Conservation (phyloP, 2,888 invertebrate species). For the Tanytarsus gracilentus region DNA sequence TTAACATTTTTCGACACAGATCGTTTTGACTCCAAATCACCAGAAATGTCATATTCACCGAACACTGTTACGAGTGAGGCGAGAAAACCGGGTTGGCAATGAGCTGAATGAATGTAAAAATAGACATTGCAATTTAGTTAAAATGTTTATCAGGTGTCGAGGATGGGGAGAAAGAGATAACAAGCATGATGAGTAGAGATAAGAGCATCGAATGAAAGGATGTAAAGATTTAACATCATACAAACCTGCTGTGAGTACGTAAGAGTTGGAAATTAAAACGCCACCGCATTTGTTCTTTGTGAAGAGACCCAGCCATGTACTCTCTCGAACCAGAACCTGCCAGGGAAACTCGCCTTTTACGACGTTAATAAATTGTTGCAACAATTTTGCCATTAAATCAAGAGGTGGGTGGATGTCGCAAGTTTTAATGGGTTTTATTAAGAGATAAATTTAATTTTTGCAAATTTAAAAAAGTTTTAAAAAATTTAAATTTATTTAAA, state of each 20-base stretch:
- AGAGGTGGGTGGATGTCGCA: too few species aligned
- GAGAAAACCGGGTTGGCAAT: constrained; percentile 89
- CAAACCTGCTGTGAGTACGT: constrained; percentile 58
- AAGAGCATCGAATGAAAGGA: background rate
- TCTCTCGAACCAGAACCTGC: constrained; percentile 85
- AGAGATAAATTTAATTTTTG: too few species aligned
- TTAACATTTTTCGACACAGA: constrained; percentile 75
- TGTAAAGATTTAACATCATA: background rate
- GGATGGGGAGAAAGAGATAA: background rate
- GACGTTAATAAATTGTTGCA: too few species aligned
- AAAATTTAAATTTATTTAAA: too few species aligned
- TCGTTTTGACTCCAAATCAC: constrained; percentile 67
- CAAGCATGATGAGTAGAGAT: background rate
- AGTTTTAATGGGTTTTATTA: too few species aligned
- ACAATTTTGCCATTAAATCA: too few species aligned
- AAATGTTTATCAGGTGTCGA: too few species aligned
- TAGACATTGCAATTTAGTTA: too few species aligned
- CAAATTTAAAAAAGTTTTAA: too few species aligned
- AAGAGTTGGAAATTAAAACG: constrained; percentile 78
- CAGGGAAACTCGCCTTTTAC: constrained; percentile 92
- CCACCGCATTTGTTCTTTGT: constrained; percentile 94
- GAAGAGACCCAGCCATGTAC: constrained; percentile 87
- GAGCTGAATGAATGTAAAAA: constrained; percentile 49
- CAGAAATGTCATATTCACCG: constrained; percentile 83
- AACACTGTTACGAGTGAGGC: constrained; percentile 84